Evolutionary conservation across 92 coral and sea anemone genomes (phyloP).

Genomic region (Epizoanthus stellaris): DNA sequence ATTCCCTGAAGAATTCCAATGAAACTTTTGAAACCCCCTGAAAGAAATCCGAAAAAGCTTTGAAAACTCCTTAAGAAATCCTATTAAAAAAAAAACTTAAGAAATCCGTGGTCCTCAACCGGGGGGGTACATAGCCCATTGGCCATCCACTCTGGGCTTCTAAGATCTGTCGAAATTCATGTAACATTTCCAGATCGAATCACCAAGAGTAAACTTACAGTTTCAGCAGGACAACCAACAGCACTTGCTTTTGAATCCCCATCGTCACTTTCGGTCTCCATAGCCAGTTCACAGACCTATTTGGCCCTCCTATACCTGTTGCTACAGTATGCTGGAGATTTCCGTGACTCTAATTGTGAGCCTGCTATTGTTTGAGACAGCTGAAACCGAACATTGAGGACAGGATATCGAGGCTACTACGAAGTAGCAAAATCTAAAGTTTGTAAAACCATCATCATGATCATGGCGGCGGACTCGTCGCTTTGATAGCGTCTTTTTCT

Average conservation of each 20-base stretch:
- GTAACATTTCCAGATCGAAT: not conserved
- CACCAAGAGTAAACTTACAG: constrained; percentile 20
- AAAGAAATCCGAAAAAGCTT: no score
- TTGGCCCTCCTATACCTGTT: no score
- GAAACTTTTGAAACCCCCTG: no score
- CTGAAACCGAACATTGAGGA: not conserved
- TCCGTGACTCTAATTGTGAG: not conserved
- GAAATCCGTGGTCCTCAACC: no score
- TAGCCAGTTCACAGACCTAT: not conserved
- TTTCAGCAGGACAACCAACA: constrained; percentile 54
- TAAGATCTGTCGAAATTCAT: no score
- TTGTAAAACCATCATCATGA: not conserved
- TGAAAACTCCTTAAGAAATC: no score
- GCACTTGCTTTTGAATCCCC: constrained; percentile 46
- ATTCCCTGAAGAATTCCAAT: no score
- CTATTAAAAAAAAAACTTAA: no score
- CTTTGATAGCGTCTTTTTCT: not conserved
- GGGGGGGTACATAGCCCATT: no score
- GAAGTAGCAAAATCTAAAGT: not conserved
- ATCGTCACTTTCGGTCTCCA: constrained; percentile 29
- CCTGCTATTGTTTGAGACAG: not conserved
- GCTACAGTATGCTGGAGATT: no score
- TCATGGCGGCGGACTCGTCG: not conserved
- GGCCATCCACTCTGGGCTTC: no score
- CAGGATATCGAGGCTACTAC: not conserved